Base-by-base conservation (phyloP, 1,140 invertebrate genomes). In the Trachymyrmex cornetzi region DNA sequence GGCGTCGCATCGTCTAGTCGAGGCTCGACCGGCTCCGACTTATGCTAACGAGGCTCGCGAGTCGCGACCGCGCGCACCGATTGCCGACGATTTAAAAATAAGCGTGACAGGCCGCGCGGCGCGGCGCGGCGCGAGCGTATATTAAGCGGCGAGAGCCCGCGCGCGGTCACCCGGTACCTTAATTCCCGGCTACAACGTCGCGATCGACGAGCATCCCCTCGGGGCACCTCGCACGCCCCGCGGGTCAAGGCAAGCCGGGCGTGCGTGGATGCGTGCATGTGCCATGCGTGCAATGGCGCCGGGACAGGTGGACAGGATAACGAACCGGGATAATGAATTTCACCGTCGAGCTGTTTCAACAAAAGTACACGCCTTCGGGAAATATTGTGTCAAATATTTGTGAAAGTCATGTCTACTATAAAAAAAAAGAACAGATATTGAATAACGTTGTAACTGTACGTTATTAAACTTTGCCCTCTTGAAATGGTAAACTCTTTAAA, bases 201-300 rank as follows among this genome's bases (percentile, higher is more conserved):
- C 87, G 88, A 92, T 89, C 89, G 88, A 89, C 87, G 89, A 92
- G 87, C 91, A 93, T 91, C 93, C 90, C 88, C 90, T 82, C 86
- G 67, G 90, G 87, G 89, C 92, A 89, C 90, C 90, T 90, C 91
- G 89, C 91, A 92, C 90, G 90, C 91, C 92, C 92, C 88, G 81
- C 92, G 90, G 93, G 93, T 94, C 93, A 94, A 94, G 93, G 93
- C 92, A 87, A 93, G 87, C 92, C 84, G 88, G 90, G 89, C 81
- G 67, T 88, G 71, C 79, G 71, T 88, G 87, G 63, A 84, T 81
- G 80, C 77, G 85, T 90, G 77, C 66, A 66, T 89, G 87, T 85
- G n/a, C n/a, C n/a, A n/a, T n/a, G 79, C 88, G 87, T 79, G 86
- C 89, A 90, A 69, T 89, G 89, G 89, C 89, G 89, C 55, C 84